These are phyloP conservation scores for Odontophorus gujanensis DNA, from an alignment of 2,113 vertebrate genomes.

Conservation along the genomic window DNA sequence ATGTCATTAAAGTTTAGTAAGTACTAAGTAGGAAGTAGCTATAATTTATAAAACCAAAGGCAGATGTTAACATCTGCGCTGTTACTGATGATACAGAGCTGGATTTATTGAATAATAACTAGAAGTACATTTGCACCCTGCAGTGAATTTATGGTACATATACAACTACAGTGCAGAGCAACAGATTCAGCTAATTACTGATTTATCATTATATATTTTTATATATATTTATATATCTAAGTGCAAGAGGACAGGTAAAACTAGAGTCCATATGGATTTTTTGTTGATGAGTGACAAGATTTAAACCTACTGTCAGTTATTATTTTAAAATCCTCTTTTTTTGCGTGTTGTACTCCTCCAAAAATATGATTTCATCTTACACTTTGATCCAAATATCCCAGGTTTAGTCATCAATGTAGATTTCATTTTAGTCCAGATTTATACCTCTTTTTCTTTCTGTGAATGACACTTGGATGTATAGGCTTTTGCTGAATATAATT, in stretches of 20 bases:
- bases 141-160: background rate
- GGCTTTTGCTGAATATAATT: background rate
- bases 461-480: background rate
- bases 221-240: too few species aligned
- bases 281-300: background rate
- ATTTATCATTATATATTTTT: too few species aligned
- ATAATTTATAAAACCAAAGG: background rate
- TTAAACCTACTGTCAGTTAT: background rate
- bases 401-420: background rate
- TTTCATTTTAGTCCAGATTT: background rate
- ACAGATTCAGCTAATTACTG: background rate
- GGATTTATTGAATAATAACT: background rate
- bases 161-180: background rate
- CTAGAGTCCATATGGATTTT: background rate
- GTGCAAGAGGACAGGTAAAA: background rate
- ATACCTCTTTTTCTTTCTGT: background rate
- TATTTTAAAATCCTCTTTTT: background rate
- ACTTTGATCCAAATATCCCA: background rate
- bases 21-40: background rate
- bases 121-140: background rate
- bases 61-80: background rate
- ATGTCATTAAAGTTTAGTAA: background rate
- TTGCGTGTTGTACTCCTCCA: background rate
- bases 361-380: background rate
- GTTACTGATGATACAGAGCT: background rate